phyloP scores from a whole-genome alignment of 2,888 invertebrate species.

The Lomographa bimaculata region DNA sequence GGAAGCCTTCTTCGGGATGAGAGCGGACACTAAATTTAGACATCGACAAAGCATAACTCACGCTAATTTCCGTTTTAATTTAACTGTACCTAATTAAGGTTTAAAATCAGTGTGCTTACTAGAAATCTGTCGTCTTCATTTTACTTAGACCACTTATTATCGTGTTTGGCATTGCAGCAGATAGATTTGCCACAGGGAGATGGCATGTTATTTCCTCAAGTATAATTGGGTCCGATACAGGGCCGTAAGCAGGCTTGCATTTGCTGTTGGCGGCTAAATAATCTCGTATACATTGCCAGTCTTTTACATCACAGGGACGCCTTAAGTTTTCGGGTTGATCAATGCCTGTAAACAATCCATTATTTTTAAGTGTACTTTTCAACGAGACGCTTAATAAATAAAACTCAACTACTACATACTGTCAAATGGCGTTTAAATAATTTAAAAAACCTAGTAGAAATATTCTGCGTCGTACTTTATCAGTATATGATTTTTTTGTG shows the following conservation, averaged over 20 bases:
- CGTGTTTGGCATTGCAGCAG: conserved; percentile 8
- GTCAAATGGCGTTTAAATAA: too few relatives aligned
- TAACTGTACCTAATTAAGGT: too few relatives aligned
- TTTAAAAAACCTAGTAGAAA: too few relatives aligned
- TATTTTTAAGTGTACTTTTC: too few relatives aligned
- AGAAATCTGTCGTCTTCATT: conserved; percentile 14
- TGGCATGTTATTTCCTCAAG: conserved; percentile 10
- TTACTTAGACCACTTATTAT: conserved; percentile 11
- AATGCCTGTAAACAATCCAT: not conserved
- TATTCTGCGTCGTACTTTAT: too few relatives aligned
- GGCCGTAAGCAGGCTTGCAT: conserved; percentile 29
- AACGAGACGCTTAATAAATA: too few relatives aligned
- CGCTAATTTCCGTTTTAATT: too few relatives aligned
- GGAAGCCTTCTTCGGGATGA: too few relatives aligned
- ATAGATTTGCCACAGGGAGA: conserved; percentile 30
- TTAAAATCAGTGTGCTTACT: conserved; percentile 26
- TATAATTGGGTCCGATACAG: conserved; percentile 19
- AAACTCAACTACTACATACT: too few relatives aligned
- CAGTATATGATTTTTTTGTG: too few relatives aligned
- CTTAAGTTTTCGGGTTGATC: conserved; percentile 19
- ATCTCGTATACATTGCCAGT: conserved; percentile 36
- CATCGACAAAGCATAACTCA: too few relatives aligned
- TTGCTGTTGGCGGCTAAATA: conserved; percentile 31
- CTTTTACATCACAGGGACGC: conserved; percentile 32
- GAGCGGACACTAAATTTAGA: too few relatives aligned